Conservation (phyloP, 2,113 vertebrate genomes). For the Nothobranchius furzeri region DNA sequence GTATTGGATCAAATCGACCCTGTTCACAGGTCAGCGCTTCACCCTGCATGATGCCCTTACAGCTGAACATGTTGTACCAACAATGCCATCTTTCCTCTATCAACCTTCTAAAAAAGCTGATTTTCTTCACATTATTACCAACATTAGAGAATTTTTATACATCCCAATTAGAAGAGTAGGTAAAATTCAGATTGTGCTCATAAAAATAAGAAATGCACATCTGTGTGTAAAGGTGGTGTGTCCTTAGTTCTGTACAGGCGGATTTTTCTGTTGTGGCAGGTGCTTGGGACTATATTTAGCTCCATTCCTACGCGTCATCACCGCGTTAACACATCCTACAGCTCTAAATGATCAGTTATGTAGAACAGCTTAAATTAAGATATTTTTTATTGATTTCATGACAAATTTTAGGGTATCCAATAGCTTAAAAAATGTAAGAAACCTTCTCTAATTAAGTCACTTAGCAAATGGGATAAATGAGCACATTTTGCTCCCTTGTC, state of each 20-base stretch:
- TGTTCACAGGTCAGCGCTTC: conserved; percentile 81
- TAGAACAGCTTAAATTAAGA: not conserved
- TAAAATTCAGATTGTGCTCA: too few relatives aligned
- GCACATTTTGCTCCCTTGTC: not conserved
- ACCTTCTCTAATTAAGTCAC: too few relatives aligned
- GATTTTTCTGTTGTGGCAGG: conserved; percentile 63
- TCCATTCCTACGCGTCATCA: conserved; percentile 75
- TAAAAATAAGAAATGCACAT: not conserved
- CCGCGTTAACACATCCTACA: conserved; percentile 70
- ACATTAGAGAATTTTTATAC: not conserved
- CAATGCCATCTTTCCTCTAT: not conserved
- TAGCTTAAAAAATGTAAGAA: not conserved
- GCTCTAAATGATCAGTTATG: conserved; percentile 44
- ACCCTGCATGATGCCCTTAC: not conserved
- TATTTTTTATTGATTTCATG: too few relatives aligned
- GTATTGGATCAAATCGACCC: conserved; percentile 76
- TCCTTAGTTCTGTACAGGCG: conserved; percentile 21
- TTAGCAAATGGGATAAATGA: not conserved
- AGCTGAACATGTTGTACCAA: not conserved
- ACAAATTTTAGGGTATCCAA: not conserved
- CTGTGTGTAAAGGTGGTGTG: conserved; percentile 8
- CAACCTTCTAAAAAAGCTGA: not conserved
- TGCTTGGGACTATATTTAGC: conserved; percentile 76
- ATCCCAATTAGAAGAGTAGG: too few relatives aligned
- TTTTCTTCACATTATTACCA: too few relatives aligned